Base-by-base conservation (phyloP, 2,888 invertebrate species). In the Drosophila multiciliata region DNA sequence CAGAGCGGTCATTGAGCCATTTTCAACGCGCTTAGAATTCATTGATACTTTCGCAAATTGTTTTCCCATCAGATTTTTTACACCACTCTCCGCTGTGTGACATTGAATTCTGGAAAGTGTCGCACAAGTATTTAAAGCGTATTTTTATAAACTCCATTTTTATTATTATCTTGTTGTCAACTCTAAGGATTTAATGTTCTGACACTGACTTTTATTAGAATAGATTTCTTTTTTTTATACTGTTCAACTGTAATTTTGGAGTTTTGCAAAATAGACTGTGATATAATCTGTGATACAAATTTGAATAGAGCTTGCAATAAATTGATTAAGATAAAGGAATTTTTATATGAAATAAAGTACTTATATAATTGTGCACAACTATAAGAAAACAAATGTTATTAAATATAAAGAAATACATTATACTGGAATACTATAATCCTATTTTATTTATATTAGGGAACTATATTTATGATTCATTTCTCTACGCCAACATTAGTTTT, bases 21-120 rank as follows among this genome's bases (percentile, higher is more conserved):
- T 87, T 87, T 82, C 88, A 67, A 71, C 64, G 78, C 73, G 86
- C 72, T 85, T 85, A 89, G 85, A 89, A 85, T 85, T 89, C 85
- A 87, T 80, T 87, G 89, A 85, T 87, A 82, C 80, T 80, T 85
- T 87, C 67, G 60, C 72, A 79, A 84, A 87, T 83, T 82, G 75
- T 83, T 64, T 73, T 83, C 52, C 64, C 58, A 70, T 35, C 65
- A 49, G 55, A 53, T 61, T 67, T 73, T 64, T 66, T 32, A 62
- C 49, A 35, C 12, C 36, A 62, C 77, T 66, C 55, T 59, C 26
- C 20, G 15, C 53, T 49, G 35, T 53, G 49, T 83, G 84, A 83
- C 84, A 87, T 81, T 81, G 87, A 78, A 75, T 57, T 58, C 70
- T 64, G 35, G 6, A 29, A 33, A 52, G 45, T 40, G 12, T 6